These are phyloP conservation scores for Ceraclea dissimilis DNA, from an alignment of 2,888 invertebrate genomes.

Conservation along the genomic window DNA sequence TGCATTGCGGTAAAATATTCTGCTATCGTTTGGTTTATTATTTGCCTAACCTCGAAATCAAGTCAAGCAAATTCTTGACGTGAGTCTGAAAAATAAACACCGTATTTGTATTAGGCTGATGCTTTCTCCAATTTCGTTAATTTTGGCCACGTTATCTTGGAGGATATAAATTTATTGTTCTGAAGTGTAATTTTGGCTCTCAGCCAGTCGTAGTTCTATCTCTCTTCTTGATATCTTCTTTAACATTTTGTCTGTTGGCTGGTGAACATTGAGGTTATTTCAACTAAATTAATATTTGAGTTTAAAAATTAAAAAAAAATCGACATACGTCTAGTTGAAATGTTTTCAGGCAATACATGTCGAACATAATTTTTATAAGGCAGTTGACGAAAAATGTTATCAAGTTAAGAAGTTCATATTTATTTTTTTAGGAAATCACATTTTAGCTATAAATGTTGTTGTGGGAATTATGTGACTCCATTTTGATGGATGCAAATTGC, in stretches of 20 bases:
- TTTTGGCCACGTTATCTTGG: background rate
- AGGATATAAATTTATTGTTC: background rate
- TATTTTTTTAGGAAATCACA: too few relatives aligned
- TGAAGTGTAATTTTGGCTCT: background rate
- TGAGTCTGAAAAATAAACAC: background rate
- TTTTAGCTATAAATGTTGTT: too few relatives aligned
- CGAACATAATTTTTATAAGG: too few relatives aligned
- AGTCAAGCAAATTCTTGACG: background rate
- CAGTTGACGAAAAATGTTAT: too few relatives aligned
- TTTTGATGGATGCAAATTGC: too few relatives aligned
- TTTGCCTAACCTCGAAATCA: background rate
- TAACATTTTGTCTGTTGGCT: background rate
- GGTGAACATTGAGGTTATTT: background rate
- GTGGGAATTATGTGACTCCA: too few relatives aligned
- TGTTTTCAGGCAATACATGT: too few relatives aligned
- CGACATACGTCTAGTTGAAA: too few relatives aligned
- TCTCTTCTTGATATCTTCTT: background rate
- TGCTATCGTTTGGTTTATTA: background rate
- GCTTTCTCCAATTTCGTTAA: conserved; percentile 1
- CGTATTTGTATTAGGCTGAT: background rate
- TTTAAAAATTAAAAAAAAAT: too few relatives aligned
- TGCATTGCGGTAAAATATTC: background rate
- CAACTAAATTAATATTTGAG: background rate
- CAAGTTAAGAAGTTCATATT: too few relatives aligned
- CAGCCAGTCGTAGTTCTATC: background rate